These are phyloP conservation scores for Scylla paramamosain DNA, from an alignment of 1,140 invertebrate species.

Conservation along the genomic window DNA sequence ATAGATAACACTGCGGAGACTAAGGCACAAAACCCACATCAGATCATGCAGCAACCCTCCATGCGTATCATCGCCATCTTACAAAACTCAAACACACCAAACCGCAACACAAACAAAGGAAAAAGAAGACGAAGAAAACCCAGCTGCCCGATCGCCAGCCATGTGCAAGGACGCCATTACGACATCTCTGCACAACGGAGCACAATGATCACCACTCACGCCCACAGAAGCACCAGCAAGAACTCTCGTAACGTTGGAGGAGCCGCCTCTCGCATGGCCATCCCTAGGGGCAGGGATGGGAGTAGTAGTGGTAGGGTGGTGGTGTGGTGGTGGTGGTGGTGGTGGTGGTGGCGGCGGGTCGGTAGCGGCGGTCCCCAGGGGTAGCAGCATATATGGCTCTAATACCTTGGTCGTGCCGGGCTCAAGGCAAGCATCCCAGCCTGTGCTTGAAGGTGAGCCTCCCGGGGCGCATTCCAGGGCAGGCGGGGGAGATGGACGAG, in stretches of 20 bases:
- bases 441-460: conserved; percentile 21
- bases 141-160: background rate
- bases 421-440: conserved; percentile 10
- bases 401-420: conserved; percentile 27
- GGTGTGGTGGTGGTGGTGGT: background rate
- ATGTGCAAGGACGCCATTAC: background rate
- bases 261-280: background rate
- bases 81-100: no score
- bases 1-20: no score
- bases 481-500: background rate
- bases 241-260: background rate
- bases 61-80: no score
- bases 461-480: conserved; percentile 11
- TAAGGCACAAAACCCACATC: no score
- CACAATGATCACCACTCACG: no score
- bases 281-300: background rate
- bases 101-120: no score
- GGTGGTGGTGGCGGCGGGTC: background rate
- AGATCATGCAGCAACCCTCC: no score
- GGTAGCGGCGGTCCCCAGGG: background rate
- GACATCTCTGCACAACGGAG: no score
- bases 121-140: no score
- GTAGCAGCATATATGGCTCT: background rate
- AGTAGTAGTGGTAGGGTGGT: background rate
- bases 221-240: no score